Conservation (phyloP, 2,797 vertebrate genomes). For the Calcarius lapponicus region DNA sequence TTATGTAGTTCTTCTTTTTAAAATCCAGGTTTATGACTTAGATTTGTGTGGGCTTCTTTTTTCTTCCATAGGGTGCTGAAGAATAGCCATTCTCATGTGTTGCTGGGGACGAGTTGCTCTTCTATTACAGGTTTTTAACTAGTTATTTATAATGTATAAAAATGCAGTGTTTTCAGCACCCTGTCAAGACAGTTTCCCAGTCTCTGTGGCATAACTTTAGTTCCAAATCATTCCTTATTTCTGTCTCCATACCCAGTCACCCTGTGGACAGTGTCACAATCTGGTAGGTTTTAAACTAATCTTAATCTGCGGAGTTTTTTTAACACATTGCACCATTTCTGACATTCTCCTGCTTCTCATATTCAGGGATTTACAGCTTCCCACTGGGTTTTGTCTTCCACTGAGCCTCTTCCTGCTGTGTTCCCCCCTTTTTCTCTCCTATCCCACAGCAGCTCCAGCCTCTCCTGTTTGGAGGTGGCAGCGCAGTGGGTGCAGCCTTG, state of each 20-base stretch:
- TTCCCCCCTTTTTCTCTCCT: neutral
- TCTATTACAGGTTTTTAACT: conserved; percentile 6
- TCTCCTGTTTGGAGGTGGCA: fast-evolving
- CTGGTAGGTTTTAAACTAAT: neutral
- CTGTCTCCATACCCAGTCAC: neutral
- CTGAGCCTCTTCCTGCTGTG: neutral
- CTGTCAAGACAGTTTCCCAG: conserved; percentile 15
- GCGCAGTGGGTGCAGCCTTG: fast-evolving
- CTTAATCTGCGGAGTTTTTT: neutral
- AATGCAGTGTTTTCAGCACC: conserved; percentile 10
- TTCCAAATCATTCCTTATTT: neutral
- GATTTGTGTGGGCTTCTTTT: neutral
- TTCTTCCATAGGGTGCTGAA: neutral
- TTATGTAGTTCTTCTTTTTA: neutral
- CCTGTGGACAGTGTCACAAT: neutral
- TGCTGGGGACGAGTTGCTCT: neutral
- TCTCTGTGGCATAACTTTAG: neutral
- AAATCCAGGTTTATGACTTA: neutral
- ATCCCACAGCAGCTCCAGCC: neutral
- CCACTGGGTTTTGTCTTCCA: neutral
- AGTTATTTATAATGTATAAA: conserved; percentile 19
- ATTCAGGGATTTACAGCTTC: neutral
- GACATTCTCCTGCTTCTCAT: neutral
- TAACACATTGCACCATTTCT: fast-evolving
- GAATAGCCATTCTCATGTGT: neutral